phyloP scores from a whole-genome alignment of 2,888 invertebrate genomes.

The Meghimatium bilineatum region DNA sequence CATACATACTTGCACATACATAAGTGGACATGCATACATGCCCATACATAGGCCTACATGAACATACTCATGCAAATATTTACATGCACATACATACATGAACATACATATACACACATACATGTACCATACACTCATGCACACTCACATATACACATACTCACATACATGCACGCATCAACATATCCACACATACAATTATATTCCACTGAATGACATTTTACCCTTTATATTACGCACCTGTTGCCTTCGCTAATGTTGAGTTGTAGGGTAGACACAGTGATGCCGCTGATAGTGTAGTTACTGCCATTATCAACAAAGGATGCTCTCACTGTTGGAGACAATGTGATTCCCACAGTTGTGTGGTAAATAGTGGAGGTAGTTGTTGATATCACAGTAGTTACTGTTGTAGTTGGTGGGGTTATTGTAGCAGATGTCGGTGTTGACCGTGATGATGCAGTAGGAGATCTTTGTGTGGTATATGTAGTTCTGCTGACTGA shows the following conservation, averaged over 20 bases:
- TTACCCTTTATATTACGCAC: conserved; percentile 5
- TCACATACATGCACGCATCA: too few species aligned
- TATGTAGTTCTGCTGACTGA: conserved; percentile 44
- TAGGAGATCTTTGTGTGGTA: conserved; percentile 34
- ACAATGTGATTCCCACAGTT: conserved; percentile 49
- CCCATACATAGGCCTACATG: too few species aligned
- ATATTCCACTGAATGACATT: too few species aligned
- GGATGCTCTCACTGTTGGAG: conserved; percentile 48
- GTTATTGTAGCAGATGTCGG: conserved; percentile 45
- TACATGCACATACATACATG: too few species aligned
- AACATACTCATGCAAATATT: too few species aligned
- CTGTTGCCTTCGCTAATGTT: conserved; percentile 28
- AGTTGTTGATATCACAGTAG: conserved; percentile 41
- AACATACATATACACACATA: too few species aligned
- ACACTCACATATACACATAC: too few species aligned
- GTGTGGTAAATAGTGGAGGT: conserved; percentile 48
- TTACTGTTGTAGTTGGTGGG: conserved; percentile 45
- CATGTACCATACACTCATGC: too few species aligned
- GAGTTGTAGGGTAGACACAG: conserved; percentile 44
- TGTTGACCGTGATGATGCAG: conserved; percentile 31
- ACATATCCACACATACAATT: too few species aligned
- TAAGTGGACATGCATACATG: too few species aligned
- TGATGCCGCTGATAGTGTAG: conserved; percentile 52
- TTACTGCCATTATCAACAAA: conserved; percentile 52
- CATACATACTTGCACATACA: too few species aligned